phyloP scores from a whole-genome alignment of 2,888 invertebrate genomes.

The Dorcus hopei region DNA sequence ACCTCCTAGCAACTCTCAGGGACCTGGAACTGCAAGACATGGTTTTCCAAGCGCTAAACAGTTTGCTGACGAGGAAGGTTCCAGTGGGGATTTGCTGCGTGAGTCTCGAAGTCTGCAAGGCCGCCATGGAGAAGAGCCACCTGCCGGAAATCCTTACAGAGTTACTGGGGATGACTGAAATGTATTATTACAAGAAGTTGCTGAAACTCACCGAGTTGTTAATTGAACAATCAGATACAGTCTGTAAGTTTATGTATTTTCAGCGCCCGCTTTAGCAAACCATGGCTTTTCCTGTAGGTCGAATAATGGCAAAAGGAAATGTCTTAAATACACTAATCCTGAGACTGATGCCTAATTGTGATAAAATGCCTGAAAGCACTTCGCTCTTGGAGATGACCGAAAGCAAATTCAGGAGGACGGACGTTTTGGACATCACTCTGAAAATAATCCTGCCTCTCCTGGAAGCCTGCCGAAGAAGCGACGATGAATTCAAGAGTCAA shows the following conservation, averaged over 20 bases:
- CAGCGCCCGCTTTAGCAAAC: neutral
- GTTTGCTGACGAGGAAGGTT: constrained; percentile 8
- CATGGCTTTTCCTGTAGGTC: too few species aligned
- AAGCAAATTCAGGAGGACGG: too few species aligned
- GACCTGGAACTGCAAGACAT: constrained; percentile 12
- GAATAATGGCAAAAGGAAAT: too few species aligned
- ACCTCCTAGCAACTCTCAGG: constrained; percentile 29
- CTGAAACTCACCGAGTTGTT: constrained; percentile 34
- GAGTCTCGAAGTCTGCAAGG: constrained; percentile 25
- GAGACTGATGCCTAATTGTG: too few species aligned
- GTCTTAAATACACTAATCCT: too few species aligned
- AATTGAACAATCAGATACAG: constrained; percentile 1
- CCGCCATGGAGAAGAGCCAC: constrained; percentile 39
- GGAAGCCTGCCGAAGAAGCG: too few species aligned
- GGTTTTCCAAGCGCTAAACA: constrained; percentile 5
- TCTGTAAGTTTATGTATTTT: constrained; percentile 5
- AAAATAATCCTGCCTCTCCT: too few species aligned
- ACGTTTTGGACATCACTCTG: too few species aligned
- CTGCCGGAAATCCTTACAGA: constrained; percentile 41
- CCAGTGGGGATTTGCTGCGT: constrained; percentile 4
- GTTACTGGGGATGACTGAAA: constrained; percentile 36
- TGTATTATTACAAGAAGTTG: constrained; percentile 36
- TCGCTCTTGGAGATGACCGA: too few species aligned
- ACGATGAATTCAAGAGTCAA: too few species aligned
- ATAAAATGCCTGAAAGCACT: too few species aligned